Conservation (phyloP, 2,797 vertebrate species). For the Lagodon rhomboides region DNA sequence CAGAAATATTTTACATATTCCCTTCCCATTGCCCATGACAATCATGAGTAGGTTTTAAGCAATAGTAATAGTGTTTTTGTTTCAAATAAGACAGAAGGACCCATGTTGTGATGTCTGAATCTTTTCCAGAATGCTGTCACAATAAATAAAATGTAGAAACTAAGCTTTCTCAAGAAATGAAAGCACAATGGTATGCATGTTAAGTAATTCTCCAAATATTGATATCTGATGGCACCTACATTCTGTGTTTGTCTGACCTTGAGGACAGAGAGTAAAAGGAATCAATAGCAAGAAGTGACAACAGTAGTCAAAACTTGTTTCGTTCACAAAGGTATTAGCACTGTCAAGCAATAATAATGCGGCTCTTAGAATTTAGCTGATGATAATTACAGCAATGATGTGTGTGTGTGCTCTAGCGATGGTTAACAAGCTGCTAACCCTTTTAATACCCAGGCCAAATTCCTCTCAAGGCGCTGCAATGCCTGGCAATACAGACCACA, state of each 20-base stretch:
- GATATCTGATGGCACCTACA: background rate
- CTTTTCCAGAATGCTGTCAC: background rate
- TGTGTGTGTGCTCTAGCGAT: slow-evolving; percentile 12
- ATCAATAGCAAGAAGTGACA: background rate
- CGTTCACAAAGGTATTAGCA: background rate
- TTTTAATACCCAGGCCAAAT: slow-evolving; percentile 55
- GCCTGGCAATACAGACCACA: slow-evolving; percentile 22
- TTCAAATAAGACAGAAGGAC: background rate
- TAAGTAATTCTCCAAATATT: background rate
- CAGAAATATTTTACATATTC: background rate
- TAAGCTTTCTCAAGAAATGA: background rate
- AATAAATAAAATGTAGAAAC: background rate
- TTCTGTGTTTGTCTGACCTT: background rate
- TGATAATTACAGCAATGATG: slow-evolving; percentile 20
- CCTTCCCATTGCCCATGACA: background rate
- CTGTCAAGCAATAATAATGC: slow-evolving; percentile 5
- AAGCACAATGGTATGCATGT: background rate
- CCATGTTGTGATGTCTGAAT: background rate
- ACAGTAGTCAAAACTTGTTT: slow-evolving; percentile 11
- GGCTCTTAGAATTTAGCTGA: slow-evolving; percentile 1
- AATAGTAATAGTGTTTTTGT: background rate
- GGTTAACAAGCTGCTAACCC: slow-evolving; percentile 64
- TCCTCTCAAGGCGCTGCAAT: slow-evolving; percentile 48
- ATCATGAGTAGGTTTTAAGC: background rate
- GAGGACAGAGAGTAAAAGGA: background rate